These are phyloP conservation scores for Conus canariensis DNA, from an alignment of 2,888 invertebrate species.

Conservation along the genomic window DNA sequence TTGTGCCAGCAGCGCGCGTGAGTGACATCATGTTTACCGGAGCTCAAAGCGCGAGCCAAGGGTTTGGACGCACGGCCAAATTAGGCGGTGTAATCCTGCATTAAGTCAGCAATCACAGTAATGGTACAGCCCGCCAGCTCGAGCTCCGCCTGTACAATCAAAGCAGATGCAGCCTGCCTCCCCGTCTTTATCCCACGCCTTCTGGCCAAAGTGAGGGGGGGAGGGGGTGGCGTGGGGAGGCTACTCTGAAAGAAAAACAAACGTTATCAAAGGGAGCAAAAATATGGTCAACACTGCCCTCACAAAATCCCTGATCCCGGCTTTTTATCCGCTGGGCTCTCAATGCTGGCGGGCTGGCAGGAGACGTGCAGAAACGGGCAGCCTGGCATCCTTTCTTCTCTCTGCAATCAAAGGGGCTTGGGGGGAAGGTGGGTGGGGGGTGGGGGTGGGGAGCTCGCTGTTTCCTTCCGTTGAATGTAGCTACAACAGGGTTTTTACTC, in stretches of 20 bases:
- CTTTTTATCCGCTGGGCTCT: background rate
- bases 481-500: conserved; percentile 35
- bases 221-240: background rate
- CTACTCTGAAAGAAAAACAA: conserved; percentile 37
- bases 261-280: conserved; percentile 39
- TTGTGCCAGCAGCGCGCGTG: conserved; percentile 24
- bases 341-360: background rate
- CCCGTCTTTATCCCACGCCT: conserved; percentile 22
- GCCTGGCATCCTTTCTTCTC: background rate
- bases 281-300: conserved; percentile 41
- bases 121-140: conserved; percentile 23
- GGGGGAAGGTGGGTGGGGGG: background rate
- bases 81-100: conserved; percentile 43
- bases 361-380: conserved; percentile 28
- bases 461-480: conserved; percentile 13
- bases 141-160: conserved; percentile 33
- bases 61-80: conserved; percentile 37
- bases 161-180: conserved; percentile 20
- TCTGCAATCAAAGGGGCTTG: background rate
- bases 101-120: conserved; percentile 43
- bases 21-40: conserved; percentile 41
- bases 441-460: background rate
- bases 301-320: conserved; percentile 40
- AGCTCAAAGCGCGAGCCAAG: conserved; percentile 35
- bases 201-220: background rate